Evolutionary conservation across 2,797 vertebrate species (phyloP).

Genomic region (Ambastaia sidthimunki): DNA sequence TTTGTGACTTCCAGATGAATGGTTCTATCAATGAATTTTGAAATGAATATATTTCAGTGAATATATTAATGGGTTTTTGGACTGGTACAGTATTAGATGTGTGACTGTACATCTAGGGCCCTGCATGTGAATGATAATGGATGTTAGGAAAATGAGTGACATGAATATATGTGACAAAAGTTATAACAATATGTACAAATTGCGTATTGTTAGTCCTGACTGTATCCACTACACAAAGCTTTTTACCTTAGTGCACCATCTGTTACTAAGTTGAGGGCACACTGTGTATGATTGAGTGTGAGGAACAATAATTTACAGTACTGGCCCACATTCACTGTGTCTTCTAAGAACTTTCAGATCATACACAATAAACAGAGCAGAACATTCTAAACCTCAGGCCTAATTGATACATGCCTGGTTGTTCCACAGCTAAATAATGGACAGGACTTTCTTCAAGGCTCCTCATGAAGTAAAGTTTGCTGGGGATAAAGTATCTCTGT

Average conservation of each 20-base stretch:
- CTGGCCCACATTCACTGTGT: slow-evolving; percentile 2
- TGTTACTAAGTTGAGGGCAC: neutral
- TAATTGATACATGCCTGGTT: slow-evolving; percentile 19
- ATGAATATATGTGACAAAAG: too few species aligned
- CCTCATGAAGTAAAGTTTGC: slow-evolving; percentile 38
- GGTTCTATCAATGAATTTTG: neutral
- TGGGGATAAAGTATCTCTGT: slow-evolving; percentile 43
- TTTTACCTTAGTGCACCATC: neutral
- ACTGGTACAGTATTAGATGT: slow-evolving; percentile 3
- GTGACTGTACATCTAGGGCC: neutral
- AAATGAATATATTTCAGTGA: neutral
- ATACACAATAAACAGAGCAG: slow-evolving; percentile 22
- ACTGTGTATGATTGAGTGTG: neutral
- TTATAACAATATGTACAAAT: neutral
- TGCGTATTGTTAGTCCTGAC: neutral
- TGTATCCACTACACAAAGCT: neutral
- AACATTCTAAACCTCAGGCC: slow-evolving; percentile 25
- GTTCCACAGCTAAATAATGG: slow-evolving; percentile 20
- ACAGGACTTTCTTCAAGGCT: slow-evolving; percentile 9
- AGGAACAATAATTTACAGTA: slow-evolving; percentile 9
- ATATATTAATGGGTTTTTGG: slow-evolving; percentile 10
- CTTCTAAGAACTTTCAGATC: slow-evolving; percentile 7
- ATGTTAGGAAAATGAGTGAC: slow-evolving; percentile 1
- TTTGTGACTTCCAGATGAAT: slow-evolving; percentile 9
- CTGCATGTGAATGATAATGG: slow-evolving; percentile 6